These are phyloP conservation scores for Patella pellucida DNA, from an alignment of 2,888 invertebrate species.

Conservation along the genomic window DNA sequence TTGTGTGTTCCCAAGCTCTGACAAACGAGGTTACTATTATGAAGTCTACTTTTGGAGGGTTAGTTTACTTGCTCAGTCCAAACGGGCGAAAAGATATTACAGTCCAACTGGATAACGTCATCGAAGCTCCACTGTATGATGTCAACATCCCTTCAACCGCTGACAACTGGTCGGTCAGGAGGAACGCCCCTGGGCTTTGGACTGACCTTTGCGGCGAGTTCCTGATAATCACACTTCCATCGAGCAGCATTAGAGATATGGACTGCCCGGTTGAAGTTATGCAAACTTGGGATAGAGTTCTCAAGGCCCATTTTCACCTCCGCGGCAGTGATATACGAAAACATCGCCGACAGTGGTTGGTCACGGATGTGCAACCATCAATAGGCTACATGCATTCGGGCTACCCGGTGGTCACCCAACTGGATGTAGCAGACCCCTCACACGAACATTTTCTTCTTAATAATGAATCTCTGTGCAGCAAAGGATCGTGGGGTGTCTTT, in stretches of 20 bases:
- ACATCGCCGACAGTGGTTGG: background rate
- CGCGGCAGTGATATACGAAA: background rate
- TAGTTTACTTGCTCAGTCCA: background rate
- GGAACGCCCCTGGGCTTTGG: background rate
- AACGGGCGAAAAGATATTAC: background rate
- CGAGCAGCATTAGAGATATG: background rate
- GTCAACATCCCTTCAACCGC: background rate
- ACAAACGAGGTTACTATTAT: background rate
- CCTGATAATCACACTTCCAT: constrained; percentile 5
- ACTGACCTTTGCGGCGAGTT: background rate
- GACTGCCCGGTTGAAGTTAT: background rate
- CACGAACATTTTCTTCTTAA: background rate
- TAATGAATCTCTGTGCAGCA: background rate
- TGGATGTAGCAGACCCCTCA: background rate
- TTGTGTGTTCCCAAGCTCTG: background rate
- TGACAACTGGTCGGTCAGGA: background rate
- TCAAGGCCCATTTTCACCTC: background rate
- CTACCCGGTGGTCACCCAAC: background rate
- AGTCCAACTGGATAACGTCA: background rate
- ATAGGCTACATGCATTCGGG: background rate
- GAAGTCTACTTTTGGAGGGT: background rate
- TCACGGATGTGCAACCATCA: constrained; percentile 1
- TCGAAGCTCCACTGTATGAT: background rate
- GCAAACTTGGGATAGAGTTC: background rate
- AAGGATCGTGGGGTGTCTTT: constrained; percentile 3